Percentiles rank a stretch among this genome's conserved stretches.
Evolutionary conservation across 2,888 invertebrate genomes (phyloP).

Genomic region (Odontothrips loti): DNA sequence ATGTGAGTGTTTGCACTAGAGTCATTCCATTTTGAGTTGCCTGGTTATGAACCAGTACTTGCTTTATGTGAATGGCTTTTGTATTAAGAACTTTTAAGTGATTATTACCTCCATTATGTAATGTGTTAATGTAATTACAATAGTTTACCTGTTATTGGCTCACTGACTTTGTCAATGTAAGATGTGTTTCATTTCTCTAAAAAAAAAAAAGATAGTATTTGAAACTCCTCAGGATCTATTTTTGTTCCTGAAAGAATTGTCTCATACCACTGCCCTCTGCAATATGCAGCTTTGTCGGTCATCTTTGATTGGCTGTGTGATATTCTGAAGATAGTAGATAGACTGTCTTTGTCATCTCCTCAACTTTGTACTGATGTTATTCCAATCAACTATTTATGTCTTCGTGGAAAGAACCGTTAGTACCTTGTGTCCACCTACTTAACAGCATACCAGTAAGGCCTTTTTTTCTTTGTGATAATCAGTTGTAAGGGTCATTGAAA

Average conservation of each 20-base stretch:
- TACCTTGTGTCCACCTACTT: not conserved
- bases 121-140: not conserved
- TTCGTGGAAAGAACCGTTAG: not conserved
- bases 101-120: not conserved
- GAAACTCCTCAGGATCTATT: not conserved
- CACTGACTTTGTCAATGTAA: constrained; percentile 15
- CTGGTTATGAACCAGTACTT: not conserved
- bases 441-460: constrained; percentile 1
- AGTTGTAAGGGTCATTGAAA: not conserved
- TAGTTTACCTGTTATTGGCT: constrained; percentile 4
- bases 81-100: not conserved
- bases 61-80: not conserved
- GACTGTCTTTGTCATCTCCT: constrained; percentile 19
- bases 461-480: not conserved
- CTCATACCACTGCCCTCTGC: constrained; percentile 12
- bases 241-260: not conserved
- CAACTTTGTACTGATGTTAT: not conserved
- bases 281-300: not conserved
- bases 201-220: not conserved
- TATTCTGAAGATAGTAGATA: not conserved
- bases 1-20: not conserved
- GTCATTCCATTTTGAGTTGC: constrained; percentile 14
- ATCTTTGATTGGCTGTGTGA: constrained; percentile 4
- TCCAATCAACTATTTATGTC: not conserved
- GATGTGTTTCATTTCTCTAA: not conserved